Evolutionary conservation across 2,113 vertebrate genomes (phyloP), one percentile per base, ranked within the genome.

Genomic region (Tragulus kanchil): DNA sequence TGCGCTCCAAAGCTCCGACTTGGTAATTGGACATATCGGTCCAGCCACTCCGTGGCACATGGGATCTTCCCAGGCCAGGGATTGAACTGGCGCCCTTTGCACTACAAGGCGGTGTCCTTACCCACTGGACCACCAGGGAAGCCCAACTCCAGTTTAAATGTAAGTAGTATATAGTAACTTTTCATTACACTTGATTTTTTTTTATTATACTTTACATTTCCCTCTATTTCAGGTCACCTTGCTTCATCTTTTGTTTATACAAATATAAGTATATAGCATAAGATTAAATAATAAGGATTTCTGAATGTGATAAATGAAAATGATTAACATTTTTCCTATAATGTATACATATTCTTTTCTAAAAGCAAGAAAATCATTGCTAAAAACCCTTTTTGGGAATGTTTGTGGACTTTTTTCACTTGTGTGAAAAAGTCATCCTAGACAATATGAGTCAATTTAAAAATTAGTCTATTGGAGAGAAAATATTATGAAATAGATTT

Each of bases 401-500:
- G 4, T 50, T 94, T 92, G 19, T 84, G 59, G 25, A 1, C 1
- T 36, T 87, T 3, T 92, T 94, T 87, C 92, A 96, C 93, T 95
- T 96, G 78, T 91, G 94, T 95, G 52, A 97, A 97, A 97, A 95
- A 91, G 79, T 96, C 97, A 89, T 90, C 92, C 26, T 95, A 97
- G 94, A 90, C 50, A 96, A 94, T 97, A 97, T 94, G 45, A 97
- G 94, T 97, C 96, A 97, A 98, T 98, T 98, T 97, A 97, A 98
- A 98, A 96, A 98, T 98, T 96, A 97, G 81, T 98, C 65, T 97
- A 97, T 77, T 97, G 75, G 16, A 97, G 58, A 97, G 71, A 96
- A 94, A 97, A 97, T 93, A 85, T 89, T 98, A 97, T 97, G 93
- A 98, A 98, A 98, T 85, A 97, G 78, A 97, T 98, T 97, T 98